These are phyloP conservation scores for Phainopepla nitens DNA, from an alignment of 2,113 vertebrate genomes.

Conservation along the genomic window DNA sequence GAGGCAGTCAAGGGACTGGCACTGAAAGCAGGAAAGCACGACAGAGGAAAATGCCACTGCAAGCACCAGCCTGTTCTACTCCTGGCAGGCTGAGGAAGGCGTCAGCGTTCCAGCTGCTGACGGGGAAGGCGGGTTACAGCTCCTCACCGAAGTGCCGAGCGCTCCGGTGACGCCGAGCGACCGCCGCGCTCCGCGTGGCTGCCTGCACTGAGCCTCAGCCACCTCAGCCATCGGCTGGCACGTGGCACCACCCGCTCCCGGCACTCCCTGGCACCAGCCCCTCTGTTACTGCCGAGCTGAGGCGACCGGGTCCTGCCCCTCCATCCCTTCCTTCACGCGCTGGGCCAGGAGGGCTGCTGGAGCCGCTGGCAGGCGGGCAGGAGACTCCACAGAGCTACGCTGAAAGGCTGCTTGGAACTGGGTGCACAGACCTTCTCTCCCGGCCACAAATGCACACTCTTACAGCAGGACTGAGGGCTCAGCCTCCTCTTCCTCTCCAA, in stretches of 20 bases:
- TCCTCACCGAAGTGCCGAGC: not conserved
- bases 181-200: rapidly evolving
- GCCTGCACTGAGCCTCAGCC: not conserved
- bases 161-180: not conserved
- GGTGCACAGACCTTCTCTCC: rapidly evolving
- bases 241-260: not conserved
- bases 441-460: not conserved
- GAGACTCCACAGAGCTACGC: not conserved
- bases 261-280: not conserved
- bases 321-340: not conserved
- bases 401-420: not conserved
- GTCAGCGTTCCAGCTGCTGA: not conserved
- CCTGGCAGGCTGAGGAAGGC: not conserved
- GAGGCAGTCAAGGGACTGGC: not conserved
- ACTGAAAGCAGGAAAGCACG: not conserved
- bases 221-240: not conserved
- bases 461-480: not conserved
- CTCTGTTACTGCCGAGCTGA: not conserved
- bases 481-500: not conserved
- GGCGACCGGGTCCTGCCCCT: not conserved
- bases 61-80: not conserved
- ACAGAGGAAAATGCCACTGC: not conserved
- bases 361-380: not conserved
- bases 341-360: not conserved
- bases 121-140: not conserved